Base-by-base conservation (phyloP, 2,888 invertebrate species). In the Tyria jacobaeae region DNA sequence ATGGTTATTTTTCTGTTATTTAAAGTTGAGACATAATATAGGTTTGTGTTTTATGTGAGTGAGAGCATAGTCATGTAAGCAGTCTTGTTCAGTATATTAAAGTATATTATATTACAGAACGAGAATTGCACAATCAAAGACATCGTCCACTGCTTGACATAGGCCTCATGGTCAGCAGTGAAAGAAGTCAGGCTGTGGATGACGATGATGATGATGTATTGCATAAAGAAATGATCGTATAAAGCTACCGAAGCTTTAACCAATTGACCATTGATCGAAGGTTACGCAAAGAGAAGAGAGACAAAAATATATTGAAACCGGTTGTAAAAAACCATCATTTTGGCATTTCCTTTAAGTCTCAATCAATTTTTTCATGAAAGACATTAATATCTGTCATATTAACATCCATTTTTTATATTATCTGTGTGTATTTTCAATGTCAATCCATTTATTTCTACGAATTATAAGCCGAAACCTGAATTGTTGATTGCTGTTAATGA, bases 301-400 rank as follows among this genome's bases (percentile, higher is more conserved):
- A n/a, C n/a, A 25, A 53, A 53, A 39, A 25, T 9, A n/a, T 27
- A 27, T 53, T 53, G 14, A 34, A 34, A 14, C 51, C 21, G 51
- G 17, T 35, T 12, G 27, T 31, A 17, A 47, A 47, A 12, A 24
- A 47, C 10, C 12, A 21, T 27, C 6, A 6, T 47, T 60, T 60
- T 60, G 44, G 15, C 17, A 44, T 35, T 61, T 50, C 55, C 60
- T 62, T 39, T 39, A 47, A n/a, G 39, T 37, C 34, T 55, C 41
- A 55, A 61, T 61, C 56, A 51, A 66, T 54, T 76, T 21, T 51
- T 34, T 35, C 34, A 41, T 60, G 27, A n/a, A 35, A 52, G 60
- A 64, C 57, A 70, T 72, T 60, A 68, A 70, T 65, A 69, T 64
- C 65, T 67, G 63, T 66, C 74, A 76, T 70, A 67, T 66, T 62